Evolutionary conservation across 2,113 vertebrate species (phyloP).

Genomic region (Hyperoodon ampullatus): DNA sequence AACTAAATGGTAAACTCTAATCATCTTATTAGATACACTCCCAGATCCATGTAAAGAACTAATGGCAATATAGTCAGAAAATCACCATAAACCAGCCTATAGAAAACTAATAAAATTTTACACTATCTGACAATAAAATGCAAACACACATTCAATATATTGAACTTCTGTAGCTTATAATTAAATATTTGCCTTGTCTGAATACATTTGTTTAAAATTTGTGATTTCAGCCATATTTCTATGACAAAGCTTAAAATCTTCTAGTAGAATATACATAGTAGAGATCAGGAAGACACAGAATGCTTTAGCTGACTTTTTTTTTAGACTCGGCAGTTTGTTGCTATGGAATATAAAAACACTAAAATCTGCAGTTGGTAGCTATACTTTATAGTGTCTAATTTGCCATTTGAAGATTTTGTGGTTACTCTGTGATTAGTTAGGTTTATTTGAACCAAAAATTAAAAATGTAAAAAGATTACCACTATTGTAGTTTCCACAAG

Average conservation of each 20-base stretch:
- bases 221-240: background rate
- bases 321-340: slow-evolving; percentile 24
- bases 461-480: slow-evolving; percentile 49
- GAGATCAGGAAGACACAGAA: background rate
- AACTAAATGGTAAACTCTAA: slow-evolving; percentile 28
- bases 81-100: background rate
- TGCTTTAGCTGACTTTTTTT: slow-evolving; percentile 6
- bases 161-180: background rate
- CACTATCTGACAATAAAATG: background rate
- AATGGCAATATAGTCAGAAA: slow-evolving; percentile 16
- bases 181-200: slow-evolving; percentile 42
- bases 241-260: slow-evolving; percentile 37
- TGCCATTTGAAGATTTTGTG: slow-evolving; percentile 63
- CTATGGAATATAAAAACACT: slow-evolving; percentile 62
- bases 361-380: slow-evolving; percentile 60
- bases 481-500: slow-evolving; percentile 54
- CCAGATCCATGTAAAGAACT: slow-evolving; percentile 22
- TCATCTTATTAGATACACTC: background rate
- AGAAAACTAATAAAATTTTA: slow-evolving; percentile 58
- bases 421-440: slow-evolving; percentile 56
- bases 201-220: background rate
- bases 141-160: slow-evolving; percentile 28
- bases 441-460: slow-evolving; percentile 51
- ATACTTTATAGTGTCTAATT: slow-evolving; percentile 47
- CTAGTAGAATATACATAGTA: background rate